These are phyloP conservation scores for Pagrus major DNA, from an alignment of 2,113 vertebrate genomes.

Conservation along the genomic window DNA sequence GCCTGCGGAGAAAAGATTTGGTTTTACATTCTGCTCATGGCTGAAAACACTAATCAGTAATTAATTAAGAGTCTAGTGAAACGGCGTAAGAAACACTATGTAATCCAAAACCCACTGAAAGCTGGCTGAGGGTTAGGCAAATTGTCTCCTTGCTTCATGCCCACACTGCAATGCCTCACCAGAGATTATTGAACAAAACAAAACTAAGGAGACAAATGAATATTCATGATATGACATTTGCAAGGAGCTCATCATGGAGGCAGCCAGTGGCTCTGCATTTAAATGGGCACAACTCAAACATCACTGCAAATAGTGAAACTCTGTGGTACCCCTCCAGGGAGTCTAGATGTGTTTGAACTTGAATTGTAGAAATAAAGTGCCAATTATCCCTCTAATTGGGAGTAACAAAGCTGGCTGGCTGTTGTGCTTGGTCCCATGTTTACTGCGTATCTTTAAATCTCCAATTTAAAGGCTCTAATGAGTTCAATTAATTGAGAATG, in stretches of 20 bases:
- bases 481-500: slow-evolving; percentile 78
- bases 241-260: slow-evolving; percentile 60
- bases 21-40: slow-evolving; percentile 38
- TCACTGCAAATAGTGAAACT: slow-evolving; percentile 72
- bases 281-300: slow-evolving; percentile 72
- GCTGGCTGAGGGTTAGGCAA: slow-evolving; percentile 34
- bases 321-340: slow-evolving; percentile 58
- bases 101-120: slow-evolving; percentile 50
- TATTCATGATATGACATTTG: slow-evolving; percentile 80
- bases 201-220: slow-evolving; percentile 70
- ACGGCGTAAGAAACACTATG: slow-evolving; percentile 34
- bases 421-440: slow-evolving; percentile 70
- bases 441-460: slow-evolving; percentile 76
- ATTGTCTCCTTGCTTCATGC: slow-evolving; percentile 27
- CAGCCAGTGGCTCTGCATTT: slow-evolving; percentile 72
- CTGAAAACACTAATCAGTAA: slow-evolving; percentile 59
- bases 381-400: slow-evolving; percentile 81
- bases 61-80: slow-evolving; percentile 59
- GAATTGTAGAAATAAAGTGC: slow-evolving; percentile 76
- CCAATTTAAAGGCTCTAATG: slow-evolving; percentile 71
- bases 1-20: not conserved
- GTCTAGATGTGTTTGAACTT: slow-evolving; percentile 69
- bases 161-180: slow-evolving; percentile 39
- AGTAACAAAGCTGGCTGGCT: slow-evolving; percentile 73
- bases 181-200: slow-evolving; percentile 66